Base-by-base conservation (phyloP, 2,113 vertebrate species). In the Mellivora capensis region DNA sequence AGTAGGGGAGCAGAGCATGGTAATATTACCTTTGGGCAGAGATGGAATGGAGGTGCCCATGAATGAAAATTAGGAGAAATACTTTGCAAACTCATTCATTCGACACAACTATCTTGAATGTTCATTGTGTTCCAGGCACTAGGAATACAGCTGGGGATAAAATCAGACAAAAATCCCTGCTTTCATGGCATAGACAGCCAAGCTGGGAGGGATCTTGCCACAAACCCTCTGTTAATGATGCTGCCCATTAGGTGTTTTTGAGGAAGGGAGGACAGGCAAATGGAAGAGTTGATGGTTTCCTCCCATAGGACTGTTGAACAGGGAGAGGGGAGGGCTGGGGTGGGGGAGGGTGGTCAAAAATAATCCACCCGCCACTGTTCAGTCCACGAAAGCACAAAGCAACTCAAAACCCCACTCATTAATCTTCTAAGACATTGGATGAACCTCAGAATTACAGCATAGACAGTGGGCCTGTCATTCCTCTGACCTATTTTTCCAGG, bases 401-500 rank as follows among this genome's bases (percentile, higher is more conserved):
- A 67, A 21, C 81, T 81, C 57, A 25, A 72, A 87, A 29, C 15
- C 72, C 62, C n/a, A 18, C 90, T 85, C 59, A 74, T 89, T 88
- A 37, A 94, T 95, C 97, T 95, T 88, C 69, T 44, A 25, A 88
- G 85, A 79, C 49, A 6, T 1, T 13, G 47, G 72, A 42, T 0
- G 14, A 67, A 49, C 77, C 80, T 87, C 57, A 94, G 93, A 85
- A 94, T 44, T 27, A 42, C 17, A 77, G 67, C 85, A 54, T n/a
- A 52, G 7, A 49, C 81, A 15, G n/a, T 7, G 25, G 39, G 49
- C 81, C 91, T 13, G 80, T 57, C 76, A n/a, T 23, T 67, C 71
- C 82, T 90, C 42, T 57, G 81, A 85, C 94, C 96, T 82, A 81
- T 71, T 96, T 94, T 90, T 57, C 77, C 37, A 79, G 93, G 52